A percentile compares a stretch with the other conserved stretches of the same genome.
Conservation (phyloP, 2,888 invertebrate genomes). For the Tuta absoluta region DNA sequence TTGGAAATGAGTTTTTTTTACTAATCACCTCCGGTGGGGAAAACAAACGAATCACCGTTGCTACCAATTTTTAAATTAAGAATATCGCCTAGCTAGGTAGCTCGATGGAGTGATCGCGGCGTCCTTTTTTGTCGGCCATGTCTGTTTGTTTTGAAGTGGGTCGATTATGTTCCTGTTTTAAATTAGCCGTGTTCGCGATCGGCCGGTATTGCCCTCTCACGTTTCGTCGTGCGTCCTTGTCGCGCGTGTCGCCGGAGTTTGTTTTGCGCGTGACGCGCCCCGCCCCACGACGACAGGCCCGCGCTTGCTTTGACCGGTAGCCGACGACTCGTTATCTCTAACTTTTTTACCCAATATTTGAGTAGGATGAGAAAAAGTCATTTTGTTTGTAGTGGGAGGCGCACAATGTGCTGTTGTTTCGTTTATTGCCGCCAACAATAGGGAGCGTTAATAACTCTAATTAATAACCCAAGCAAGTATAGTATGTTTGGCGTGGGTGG, state of each 20-base stretch:
- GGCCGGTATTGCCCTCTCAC: constrained; percentile 59
- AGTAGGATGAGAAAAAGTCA: constrained; percentile 65
- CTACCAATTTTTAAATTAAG: constrained; percentile 66
- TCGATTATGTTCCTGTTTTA: constrained; percentile 79
- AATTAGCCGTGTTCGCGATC: constrained; percentile 69
- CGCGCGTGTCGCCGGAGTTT: constrained; percentile 65
- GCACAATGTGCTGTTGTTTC: constrained; percentile 53
- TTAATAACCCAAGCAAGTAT: constrained; percentile 37
- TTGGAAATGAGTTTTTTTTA: constrained; percentile 64
- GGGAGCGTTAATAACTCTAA: constrained; percentile 44
- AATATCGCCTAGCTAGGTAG: constrained; percentile 64
- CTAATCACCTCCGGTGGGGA: constrained; percentile 48
- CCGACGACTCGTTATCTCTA: constrained; percentile 70
- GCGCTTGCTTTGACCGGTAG: constrained; percentile 75
- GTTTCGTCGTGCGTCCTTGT: constrained; percentile 52
- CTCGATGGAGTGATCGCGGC: constrained; percentile 72
- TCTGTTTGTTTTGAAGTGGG: constrained; percentile 79
- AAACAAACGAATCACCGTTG: constrained; percentile 58
- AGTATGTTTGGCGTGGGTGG: constrained; percentile 24
- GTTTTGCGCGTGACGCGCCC: constrained; percentile 79
- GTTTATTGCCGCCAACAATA: constrained; percentile 55
- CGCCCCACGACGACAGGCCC: constrained; percentile 62
- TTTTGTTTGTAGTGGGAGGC: constrained; percentile 68
- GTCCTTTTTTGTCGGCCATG: constrained; percentile 78
- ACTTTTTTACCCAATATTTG: constrained; percentile 75